Evolutionary conservation across 1,140 invertebrate species (phyloP), one percentile per base, ranked within the genome.

Genomic region (Bombus superbus): DNA sequence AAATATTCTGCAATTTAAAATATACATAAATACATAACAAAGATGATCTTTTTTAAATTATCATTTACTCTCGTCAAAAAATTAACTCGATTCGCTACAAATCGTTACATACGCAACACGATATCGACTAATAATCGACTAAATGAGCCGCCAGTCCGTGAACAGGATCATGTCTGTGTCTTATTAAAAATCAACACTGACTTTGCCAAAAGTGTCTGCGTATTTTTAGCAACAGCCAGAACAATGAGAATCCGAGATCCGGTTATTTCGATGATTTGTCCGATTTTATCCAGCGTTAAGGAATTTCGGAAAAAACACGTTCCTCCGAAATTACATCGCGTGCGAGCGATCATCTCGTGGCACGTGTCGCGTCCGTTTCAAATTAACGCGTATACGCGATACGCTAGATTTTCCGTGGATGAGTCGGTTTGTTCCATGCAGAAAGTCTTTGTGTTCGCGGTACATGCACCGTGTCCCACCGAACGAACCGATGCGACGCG

Each of bases 401-500:
- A 38, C 44, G 62, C 15, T 77, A 38, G 32, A 77, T 83, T 83
- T 77, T 57, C 44, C 47, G 44, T 15, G 38, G 44, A 53, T 35
- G 44, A 40, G 35, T 22, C 28, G 57, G 72, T 40, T 13, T 28
- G 25, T 13, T 5, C n/a, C 13, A 32, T 3, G 18, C 28, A 25
- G 57, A 78, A 40, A 66, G 57, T 28, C 78, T 85, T 81, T 68
- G 84, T 85, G 78, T 85, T 75, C 71, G 18, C 35, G 85, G 90
- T 92, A 88, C 89, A 91, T 91, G 86, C 90, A 88, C 85, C 85
- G 90, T 86, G 87, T 91, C 90, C 90, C 90, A 85, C 86, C 57
- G 76, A 74, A 66, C 74, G 80, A 53, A 32, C 44, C 81, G 47
- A 71, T 62, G 53, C 40, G 79, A 81, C 47, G 47, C 47, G 18